A percentile compares a stretch with the other conserved stretches of the same genome.
phyloP scores from a whole-genome alignment of 1,140 invertebrate species.

The Pachypeltis micranthus region DNA sequence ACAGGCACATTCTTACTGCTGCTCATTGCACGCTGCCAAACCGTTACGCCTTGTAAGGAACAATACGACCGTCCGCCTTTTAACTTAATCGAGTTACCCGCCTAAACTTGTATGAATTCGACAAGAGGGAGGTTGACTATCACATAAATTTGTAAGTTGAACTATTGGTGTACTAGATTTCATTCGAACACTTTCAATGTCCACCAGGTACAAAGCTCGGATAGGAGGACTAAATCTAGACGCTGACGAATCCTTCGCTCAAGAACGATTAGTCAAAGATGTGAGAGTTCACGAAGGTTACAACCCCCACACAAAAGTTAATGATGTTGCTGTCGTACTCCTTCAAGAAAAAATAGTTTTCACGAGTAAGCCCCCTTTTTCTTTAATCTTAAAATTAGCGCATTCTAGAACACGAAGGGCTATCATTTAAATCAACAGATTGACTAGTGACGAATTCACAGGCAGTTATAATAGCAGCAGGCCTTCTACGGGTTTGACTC shows the following conservation, averaged over 20 bases:
- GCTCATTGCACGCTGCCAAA: background rate
- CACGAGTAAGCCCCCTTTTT: too few species aligned
- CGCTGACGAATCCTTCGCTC: background rate
- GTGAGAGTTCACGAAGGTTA: background rate
- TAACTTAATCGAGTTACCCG: background rate
- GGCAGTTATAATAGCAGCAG: too few species aligned
- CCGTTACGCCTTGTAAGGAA: background rate
- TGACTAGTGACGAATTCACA: too few species aligned
- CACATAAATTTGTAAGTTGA: background rate
- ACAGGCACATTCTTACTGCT: background rate
- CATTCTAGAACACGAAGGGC: too few species aligned
- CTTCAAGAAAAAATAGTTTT: conserved; percentile 34
- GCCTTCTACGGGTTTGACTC: too few species aligned
- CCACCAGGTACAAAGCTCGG: background rate
- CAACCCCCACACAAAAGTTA: background rate
- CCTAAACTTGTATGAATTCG: background rate
- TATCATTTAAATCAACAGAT: too few species aligned
- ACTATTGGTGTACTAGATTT: background rate
- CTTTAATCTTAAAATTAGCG: too few species aligned
- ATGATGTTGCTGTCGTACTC: conserved; percentile 25
- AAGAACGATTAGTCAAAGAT: background rate
- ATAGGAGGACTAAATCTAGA: background rate
- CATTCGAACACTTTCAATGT: background rate
- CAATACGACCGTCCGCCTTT: background rate
- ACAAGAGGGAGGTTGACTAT: background rate